Evolutionary conservation across 2,797 vertebrate genomes (phyloP).

Genomic region (Avahi laniger): DNA sequence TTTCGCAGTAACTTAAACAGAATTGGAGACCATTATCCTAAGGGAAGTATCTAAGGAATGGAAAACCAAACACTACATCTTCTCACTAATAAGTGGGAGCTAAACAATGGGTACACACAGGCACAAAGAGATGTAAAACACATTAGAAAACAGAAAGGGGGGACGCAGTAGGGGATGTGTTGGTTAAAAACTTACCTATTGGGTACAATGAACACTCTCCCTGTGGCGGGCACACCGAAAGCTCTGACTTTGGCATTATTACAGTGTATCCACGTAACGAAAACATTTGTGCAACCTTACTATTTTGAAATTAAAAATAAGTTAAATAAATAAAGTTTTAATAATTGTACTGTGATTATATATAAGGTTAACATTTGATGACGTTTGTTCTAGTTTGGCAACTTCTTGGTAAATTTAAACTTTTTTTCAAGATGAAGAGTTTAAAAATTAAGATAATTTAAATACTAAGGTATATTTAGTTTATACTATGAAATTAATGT

Average conservation of each 20-base stretch:
- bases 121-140: neutral
- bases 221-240: neutral
- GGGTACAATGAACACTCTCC: neutral
- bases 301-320: neutral
- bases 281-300: neutral
- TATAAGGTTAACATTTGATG: neutral
- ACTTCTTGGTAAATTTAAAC: constrained; percentile 6
- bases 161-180: neutral
- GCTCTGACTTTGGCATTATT: too few species aligned
- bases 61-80: neutral
- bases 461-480: neutral
- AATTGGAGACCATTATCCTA: neutral
- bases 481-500: neutral
- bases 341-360: neutral
- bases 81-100: neutral
- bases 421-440: neutral
- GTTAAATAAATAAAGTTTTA: neutral
- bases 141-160: neutral
- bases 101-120: neutral
- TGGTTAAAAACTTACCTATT: neutral
- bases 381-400: neutral
- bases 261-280: neutral
- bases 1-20: neutral
- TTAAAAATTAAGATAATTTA: neutral
- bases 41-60: neutral